Conservation (phyloP, 2,797 vertebrate genomes). For the Lemur catta region DNA sequence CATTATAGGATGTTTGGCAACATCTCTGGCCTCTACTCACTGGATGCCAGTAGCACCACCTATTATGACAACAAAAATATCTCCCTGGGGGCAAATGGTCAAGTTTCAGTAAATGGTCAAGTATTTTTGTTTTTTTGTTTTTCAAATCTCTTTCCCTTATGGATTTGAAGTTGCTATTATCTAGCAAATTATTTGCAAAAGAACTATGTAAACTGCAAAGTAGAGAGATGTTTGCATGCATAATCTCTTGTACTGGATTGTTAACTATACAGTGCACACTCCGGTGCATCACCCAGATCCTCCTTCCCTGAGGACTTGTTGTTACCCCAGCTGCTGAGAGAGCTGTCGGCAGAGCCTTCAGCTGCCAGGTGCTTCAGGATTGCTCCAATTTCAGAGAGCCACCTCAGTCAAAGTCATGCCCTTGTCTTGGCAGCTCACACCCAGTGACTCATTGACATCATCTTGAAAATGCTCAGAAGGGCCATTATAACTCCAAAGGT, state of each 20-base stretch:
- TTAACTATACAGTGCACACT: neutral
- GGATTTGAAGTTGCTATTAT: neutral
- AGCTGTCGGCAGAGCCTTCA: neutral
- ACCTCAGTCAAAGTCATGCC: neutral
- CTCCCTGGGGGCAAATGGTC: too few relatives aligned
- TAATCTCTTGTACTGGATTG: neutral
- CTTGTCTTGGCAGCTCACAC: neutral
- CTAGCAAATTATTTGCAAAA: neutral
- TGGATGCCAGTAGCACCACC: too few relatives aligned
- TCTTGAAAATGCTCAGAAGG: neutral
- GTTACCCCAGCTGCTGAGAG: neutral
- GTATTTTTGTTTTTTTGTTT: neutral
- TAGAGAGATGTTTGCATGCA: neutral
- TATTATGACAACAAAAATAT: too few relatives aligned
- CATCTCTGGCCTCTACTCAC: too few relatives aligned
- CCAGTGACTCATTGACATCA: neutral
- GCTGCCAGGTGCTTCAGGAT: neutral
- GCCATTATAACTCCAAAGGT: neutral
- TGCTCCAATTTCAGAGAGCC: neutral
- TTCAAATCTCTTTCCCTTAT: neutral
- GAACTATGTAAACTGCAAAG: neutral
- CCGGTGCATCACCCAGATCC: neutral
- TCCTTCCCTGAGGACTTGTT: neutral
- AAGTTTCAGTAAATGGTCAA: neutral
- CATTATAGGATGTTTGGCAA: too few relatives aligned